Percentiles rank a stretch among this genome's conserved stretches.
These are phyloP conservation scores for Myotis brandtii DNA, from an alignment of 2,113 vertebrate genomes.

Conservation along the genomic window DNA sequence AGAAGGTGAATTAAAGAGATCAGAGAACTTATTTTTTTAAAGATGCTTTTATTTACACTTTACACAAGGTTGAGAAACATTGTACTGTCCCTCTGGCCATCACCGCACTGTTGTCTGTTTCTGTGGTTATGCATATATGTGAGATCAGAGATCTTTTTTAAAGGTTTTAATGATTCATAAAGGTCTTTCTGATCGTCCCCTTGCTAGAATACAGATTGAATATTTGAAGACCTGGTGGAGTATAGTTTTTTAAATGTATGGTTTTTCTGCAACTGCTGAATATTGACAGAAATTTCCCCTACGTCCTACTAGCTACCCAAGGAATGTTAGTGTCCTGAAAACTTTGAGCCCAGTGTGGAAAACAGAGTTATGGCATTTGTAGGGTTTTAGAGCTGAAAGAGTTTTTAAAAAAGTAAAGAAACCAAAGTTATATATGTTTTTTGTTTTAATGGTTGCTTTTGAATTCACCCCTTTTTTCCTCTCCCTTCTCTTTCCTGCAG, in stretches of 20 bases:
- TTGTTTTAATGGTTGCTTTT: neutral
- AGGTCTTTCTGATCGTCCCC: neutral
- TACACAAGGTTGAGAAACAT: neutral
- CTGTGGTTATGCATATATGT: neutral
- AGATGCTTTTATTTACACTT: neutral
- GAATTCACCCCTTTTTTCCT: neutral
- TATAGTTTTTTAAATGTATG: neutral
- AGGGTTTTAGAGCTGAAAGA: neutral
- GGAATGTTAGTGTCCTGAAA: neutral
- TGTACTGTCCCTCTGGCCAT: neutral
- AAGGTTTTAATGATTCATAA: neutral
- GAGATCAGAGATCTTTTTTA: neutral
- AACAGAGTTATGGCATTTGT: neutral
- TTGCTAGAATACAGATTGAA: neutral
- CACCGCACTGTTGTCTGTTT: neutral
- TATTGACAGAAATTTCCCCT: neutral
- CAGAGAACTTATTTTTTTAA: neutral
- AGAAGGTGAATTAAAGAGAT: neutral
- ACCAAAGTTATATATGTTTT: no score
- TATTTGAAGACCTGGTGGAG: neutral
- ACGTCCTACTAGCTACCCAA: neutral
- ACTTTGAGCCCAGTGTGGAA: neutral
- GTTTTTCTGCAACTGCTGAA: neutral
- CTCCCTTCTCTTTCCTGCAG: constrained; percentile 81
- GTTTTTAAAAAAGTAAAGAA: neutral